phyloP scores from a whole-genome alignment of 2,113 vertebrate genomes.

The Osmerus eperlanus region DNA sequence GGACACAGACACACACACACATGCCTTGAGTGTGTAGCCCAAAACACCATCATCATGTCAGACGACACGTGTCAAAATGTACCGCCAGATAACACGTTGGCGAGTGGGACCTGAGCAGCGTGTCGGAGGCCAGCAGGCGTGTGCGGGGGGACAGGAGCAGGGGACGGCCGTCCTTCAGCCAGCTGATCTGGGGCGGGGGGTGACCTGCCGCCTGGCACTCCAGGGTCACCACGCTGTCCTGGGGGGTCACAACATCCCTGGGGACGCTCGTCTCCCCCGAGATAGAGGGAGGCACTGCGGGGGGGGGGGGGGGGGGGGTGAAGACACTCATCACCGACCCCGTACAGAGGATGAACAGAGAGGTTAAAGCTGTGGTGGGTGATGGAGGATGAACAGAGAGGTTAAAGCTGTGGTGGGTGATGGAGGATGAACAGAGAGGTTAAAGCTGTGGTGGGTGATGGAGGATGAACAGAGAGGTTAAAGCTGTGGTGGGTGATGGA shows the following conservation, averaged over 20 bases:
- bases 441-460: not conserved
- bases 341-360: not conserved
- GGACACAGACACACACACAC: constrained; percentile 21
- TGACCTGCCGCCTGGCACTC: constrained; percentile 76
- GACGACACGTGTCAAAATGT: too few species aligned
- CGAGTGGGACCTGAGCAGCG: constrained; percentile 75
- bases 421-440: not conserved
- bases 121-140: constrained; percentile 73
- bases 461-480: not conserved
- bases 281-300: constrained; percentile 80
- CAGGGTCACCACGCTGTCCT: constrained; percentile 73
- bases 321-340: not conserved
- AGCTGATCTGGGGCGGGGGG: constrained; percentile 79
- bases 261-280: constrained; percentile 43
- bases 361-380: not conserved
- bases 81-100: too few species aligned
- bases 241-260: constrained; percentile 63
- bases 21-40: not conserved
- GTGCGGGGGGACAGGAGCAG: constrained; percentile 75
- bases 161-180: constrained; percentile 83
- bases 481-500: not conserved
- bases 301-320: not conserved
- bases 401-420: not conserved
- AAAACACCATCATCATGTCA: too few species aligned
- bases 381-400: not conserved